These are phyloP conservation scores for Corythaixoides concolor DNA, from an alignment of 2,113 vertebrate species.

Conservation along the genomic window DNA sequence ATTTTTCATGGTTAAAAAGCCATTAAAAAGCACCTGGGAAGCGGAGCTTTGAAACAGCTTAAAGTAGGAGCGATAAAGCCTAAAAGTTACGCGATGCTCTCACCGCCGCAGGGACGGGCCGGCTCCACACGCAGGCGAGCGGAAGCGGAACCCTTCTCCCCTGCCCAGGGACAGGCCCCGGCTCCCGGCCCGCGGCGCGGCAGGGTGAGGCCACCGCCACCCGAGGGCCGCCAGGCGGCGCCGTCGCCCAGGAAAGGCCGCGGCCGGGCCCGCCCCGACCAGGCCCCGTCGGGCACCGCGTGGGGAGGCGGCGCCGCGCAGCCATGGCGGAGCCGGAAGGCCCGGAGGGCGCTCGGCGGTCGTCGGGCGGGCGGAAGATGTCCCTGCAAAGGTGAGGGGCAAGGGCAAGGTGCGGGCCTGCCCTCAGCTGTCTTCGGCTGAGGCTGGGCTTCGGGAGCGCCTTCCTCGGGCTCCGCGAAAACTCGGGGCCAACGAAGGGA, in stretches of 20 bases:
- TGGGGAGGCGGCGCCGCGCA: not conserved
- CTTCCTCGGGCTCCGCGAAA: not conserved
- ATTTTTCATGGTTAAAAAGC: not conserved
- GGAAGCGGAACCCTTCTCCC: too few relatives aligned
- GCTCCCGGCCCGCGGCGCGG: too few relatives aligned
- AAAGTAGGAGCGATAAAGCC: not conserved
- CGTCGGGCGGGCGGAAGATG: not conserved
- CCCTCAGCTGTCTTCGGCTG: not conserved
- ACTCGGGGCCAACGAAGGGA: not conserved
- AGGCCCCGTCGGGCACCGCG: not conserved
- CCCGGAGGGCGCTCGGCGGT: rapidly evolving
- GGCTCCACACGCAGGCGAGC: rapidly evolving
- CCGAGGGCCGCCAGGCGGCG: not conserved
- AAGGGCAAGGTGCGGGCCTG: not conserved
- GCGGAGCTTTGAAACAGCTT: not conserved
- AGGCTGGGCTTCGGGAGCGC: not conserved
- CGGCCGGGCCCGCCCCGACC: not conserved
- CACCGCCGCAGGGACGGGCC: too few relatives aligned
- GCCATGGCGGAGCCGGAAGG: not conserved
- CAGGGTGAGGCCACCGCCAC: too few relatives aligned
- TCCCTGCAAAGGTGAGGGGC: not conserved
- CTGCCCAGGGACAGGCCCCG: too few relatives aligned
- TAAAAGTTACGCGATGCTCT: rapidly evolving
- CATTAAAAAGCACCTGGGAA: not conserved
- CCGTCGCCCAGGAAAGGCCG: not conserved